A percentile compares a stretch with the other conserved stretches of the same genome.
Conservation (phyloP, 2,113 vertebrate genomes). For the Lynx canadensis region DNA sequence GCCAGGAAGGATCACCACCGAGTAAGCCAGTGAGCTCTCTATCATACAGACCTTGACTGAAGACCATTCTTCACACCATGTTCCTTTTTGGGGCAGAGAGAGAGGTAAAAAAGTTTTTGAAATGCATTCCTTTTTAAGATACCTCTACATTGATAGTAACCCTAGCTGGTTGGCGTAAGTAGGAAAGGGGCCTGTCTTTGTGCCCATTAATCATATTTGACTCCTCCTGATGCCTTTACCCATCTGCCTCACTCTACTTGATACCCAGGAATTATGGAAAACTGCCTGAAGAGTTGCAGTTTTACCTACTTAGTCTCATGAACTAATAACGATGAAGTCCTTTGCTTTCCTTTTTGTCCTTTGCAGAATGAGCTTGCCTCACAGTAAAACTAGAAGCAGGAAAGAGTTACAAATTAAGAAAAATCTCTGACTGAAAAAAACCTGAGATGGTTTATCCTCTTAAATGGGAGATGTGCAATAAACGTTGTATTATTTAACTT, state of each 20-base stretch:
- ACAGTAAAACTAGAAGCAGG: not conserved
- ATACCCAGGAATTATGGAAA: not conserved
- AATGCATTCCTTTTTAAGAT: not conserved
- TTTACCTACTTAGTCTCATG: not conserved
- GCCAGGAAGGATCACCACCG: not conserved
- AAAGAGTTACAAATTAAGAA: not conserved
- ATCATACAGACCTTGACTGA: not conserved
- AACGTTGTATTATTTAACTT: not conserved
- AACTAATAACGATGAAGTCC: constrained; percentile 3
- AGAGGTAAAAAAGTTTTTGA: not conserved
- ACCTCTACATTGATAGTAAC: not conserved
- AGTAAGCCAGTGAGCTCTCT: not conserved
- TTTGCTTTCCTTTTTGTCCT: not conserved
- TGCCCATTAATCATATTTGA: not conserved
- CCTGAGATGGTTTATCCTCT: not conserved
- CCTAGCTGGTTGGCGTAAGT: not conserved
- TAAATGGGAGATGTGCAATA: not conserved
- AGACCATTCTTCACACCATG: not conserved
- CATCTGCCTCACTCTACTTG: not conserved
- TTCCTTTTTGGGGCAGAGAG: not conserved
- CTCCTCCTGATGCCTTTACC: not conserved
- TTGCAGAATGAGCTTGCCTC: not conserved
- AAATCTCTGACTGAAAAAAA: not conserved
- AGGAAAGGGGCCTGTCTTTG: not conserved
- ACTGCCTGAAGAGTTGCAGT: not conserved